A percentile compares a stretch with the other conserved stretches of the same genome.
Evolutionary conservation across 1,140 invertebrate species (phyloP).

Genomic region (Lepidurus packardi): DNA sequence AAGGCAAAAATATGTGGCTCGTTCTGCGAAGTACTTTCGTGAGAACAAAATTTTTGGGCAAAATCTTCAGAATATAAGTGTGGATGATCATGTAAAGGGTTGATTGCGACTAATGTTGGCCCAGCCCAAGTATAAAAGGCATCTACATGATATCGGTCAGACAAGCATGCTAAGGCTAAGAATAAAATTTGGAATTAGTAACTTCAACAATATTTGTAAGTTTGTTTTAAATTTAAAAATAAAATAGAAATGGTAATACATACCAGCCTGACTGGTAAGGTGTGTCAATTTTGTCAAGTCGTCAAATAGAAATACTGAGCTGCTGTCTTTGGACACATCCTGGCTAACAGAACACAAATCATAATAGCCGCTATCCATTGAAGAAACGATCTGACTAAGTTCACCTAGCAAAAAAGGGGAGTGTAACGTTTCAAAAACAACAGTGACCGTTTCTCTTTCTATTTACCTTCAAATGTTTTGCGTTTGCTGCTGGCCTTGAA

Average conservation of each 20-base stretch:
- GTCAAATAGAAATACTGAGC: neutral
- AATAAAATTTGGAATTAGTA: neutral
- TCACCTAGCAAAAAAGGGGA: neutral
- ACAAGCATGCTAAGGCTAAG: slow-evolving; percentile 28
- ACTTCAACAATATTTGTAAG: neutral
- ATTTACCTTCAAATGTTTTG: neutral
- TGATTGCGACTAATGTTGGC: slow-evolving; percentile 42
- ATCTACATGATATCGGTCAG: slow-evolving; percentile 27
- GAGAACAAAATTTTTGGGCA: slow-evolving; percentile 27
- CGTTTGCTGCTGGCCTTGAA: neutral
- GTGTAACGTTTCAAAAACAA: neutral
- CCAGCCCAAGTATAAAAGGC: slow-evolving; percentile 45
- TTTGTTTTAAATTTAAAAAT: neutral
- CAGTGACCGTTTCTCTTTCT: neutral
- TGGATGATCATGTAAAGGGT: slow-evolving; percentile 39
- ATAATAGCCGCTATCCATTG: slow-evolving; percentile 8
- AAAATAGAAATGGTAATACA: neutral
- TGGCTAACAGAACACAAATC: neutral
- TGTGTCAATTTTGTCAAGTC: neutral
- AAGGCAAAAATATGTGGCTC: slow-evolving; percentile 35
- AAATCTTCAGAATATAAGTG: slow-evolving; percentile 35
- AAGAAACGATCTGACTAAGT: neutral
- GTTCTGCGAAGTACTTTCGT: neutral
- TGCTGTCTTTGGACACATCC: neutral
- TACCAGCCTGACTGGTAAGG: slow-evolving; percentile 1